phyloP scores from a whole-genome alignment of 2,888 invertebrate genomes.

The Epirrhoe tristata region DNA sequence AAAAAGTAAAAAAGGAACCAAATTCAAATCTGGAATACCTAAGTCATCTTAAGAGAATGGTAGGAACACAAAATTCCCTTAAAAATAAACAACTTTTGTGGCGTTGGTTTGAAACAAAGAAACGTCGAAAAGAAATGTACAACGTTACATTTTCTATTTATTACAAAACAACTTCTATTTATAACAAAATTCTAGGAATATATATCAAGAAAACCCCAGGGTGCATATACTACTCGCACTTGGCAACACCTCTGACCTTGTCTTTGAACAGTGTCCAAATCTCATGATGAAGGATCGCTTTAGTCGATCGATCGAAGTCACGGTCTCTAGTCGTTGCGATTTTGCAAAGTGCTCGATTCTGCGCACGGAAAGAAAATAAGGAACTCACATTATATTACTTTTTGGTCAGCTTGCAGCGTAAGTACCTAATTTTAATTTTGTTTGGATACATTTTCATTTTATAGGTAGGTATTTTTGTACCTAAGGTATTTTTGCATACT shows the following conservation, averaged over 20 bases:
- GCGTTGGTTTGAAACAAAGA: no score
- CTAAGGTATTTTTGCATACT: no score
- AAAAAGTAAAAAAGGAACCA: no score
- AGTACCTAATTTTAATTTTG: constrained; percentile 19
- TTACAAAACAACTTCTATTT: no score
- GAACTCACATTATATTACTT: not conserved
- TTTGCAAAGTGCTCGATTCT: constrained; percentile 9
- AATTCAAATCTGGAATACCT: no score
- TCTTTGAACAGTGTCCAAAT: constrained; percentile 9
- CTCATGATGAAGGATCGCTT: constrained; percentile 5
- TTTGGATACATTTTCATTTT: not conserved
- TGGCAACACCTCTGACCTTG: constrained; percentile 11
- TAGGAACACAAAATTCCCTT: no score
- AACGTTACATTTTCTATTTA: no score
- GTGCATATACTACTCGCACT: not conserved
- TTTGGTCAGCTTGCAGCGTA: constrained; percentile 18
- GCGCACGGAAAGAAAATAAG: not conserved
- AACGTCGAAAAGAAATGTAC: no score
- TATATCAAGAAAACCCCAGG: not conserved
- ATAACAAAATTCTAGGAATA: no score
- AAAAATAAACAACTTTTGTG: no score
- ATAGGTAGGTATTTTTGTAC: no score
- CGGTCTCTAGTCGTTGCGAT: constrained; percentile 6
- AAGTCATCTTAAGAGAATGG: no score
- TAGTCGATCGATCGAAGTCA: constrained; percentile 9